Conservation (phyloP, 2,113 vertebrate genomes). For the Oenanthe oenanthe region DNA sequence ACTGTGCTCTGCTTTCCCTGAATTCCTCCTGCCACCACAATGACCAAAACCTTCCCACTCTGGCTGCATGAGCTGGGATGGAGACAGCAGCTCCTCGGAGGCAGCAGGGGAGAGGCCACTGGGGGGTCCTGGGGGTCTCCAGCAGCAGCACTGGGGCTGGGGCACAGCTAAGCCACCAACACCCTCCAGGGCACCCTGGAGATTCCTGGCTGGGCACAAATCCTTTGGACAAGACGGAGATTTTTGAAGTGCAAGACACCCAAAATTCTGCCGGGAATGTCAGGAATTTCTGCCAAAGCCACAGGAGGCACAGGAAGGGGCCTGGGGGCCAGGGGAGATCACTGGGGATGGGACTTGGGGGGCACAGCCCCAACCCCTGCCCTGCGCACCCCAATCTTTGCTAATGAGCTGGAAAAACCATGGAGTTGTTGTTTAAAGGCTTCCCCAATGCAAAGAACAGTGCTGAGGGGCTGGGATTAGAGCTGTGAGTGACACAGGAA, state of each 20-base stretch:
- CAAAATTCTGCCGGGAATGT: not conserved
- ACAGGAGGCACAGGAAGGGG: not conserved
- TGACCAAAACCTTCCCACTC: not conserved
- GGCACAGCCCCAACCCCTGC: not conserved
- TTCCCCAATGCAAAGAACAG: not conserved
- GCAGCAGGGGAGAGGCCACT: accelerated
- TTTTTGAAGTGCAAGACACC: not conserved
- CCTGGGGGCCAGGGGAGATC: not conserved
- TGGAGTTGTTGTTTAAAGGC: not conserved
- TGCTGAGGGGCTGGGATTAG: not conserved
- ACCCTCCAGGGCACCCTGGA: accelerated
- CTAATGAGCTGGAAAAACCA: not conserved
- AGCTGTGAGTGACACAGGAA: not conserved
- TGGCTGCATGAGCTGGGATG: accelerated
- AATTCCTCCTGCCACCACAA: accelerated
- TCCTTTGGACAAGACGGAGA: not conserved
- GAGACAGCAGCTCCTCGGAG: not conserved
- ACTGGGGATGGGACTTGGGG: not conserved
- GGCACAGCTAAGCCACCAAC: not conserved
- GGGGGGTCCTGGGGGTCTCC: not conserved
- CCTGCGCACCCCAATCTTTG: not conserved
- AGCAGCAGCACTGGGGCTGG: accelerated
- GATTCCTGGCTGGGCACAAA: not conserved
- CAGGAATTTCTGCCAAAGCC: not conserved
- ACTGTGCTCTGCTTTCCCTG: not conserved